Percentiles rank a stretch among this genome's conserved stretches.
These are phyloP conservation scores for Eupithecia dodoneata DNA, from an alignment of 2,888 invertebrate species.

Conservation along the genomic window DNA sequence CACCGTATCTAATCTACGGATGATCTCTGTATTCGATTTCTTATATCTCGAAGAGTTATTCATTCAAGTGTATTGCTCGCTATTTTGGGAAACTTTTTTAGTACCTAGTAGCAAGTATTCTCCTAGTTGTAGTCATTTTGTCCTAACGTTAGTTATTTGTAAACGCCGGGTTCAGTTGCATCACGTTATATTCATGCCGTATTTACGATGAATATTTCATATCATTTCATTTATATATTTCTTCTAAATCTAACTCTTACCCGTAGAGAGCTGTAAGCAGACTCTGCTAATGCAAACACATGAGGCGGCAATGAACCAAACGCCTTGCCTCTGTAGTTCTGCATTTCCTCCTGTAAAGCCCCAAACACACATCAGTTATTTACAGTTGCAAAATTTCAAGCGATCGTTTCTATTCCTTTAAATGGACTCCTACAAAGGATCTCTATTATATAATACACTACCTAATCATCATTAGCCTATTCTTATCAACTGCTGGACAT, in stretches of 20 bases:
- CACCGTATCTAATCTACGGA: constrained; percentile 21
- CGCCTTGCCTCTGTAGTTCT: constrained; percentile 92
- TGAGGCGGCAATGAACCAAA: constrained; percentile 93
- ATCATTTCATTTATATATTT: background rate
- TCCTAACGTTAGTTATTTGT: background rate
- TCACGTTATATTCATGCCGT: background rate
- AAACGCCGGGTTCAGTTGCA: background rate
- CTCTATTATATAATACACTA: background rate
- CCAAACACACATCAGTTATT: background rate
- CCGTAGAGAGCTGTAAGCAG: constrained; percentile 91
- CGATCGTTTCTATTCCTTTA: background rate
- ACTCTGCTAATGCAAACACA: constrained; percentile 95
- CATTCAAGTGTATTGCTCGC: background rate
- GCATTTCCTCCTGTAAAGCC: constrained; percentile 90
- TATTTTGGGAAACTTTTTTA: background rate
- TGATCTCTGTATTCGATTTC: background rate
- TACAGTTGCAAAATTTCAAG: background rate
- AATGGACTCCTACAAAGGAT: background rate
- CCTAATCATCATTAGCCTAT: background rate
- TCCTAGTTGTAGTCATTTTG: background rate
- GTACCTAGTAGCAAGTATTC: background rate
- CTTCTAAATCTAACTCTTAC: constrained; percentile 53
- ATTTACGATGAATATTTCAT: background rate
- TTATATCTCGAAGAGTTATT: background rate
- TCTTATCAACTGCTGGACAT: background rate